Base-by-base conservation (phyloP, 2,888 invertebrate genomes). In the Oligia strigilis region DNA sequence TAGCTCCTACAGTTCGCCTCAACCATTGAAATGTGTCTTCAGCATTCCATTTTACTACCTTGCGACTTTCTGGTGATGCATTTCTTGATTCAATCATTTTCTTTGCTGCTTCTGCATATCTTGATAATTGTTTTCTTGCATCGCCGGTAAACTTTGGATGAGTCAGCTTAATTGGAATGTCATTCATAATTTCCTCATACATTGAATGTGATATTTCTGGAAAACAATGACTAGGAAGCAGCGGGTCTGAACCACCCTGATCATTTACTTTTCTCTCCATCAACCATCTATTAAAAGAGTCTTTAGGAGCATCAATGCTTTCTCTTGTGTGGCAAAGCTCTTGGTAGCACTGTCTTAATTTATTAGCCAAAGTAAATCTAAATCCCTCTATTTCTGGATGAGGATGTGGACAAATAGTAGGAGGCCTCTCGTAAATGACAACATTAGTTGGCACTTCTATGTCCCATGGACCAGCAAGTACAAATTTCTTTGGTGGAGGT, bases 1-100 rank as follows among this genome's bases (percentile, higher is more conserved):
- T 99, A 19, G 99, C 99, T 77, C 99, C 99, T 55, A 99, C 98
- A 17, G 99, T 99, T 92, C 98, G 98, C 93, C 99, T 97, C 73
- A 99, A 95, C 99, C 99, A 99, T 90, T 99, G 99, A 95, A 99
- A 99, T 46, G 99, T 99, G 91, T 99, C 99, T 93, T 99, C 99
- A 0, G 99, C 99, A 97, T 99, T 99, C 99, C 99, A 99, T 94
- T 99, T 99, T 0, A 99, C 99, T 23, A 99, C 98, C 96, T 99
- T 99, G 84, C 99, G 97, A 92, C 99, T 99, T 93, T 99, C 99
- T 0, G 99, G 98, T 49, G 99, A 98, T 14, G 99, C 98, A 94
- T 99, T 99, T 90, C 99, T 98, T 13, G 99, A 99, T 95, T 99
- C 99, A 89, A 99, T 99, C 97, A 99, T 99, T 95, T 99, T 99